phyloP scores from a whole-genome alignment of 2,888 invertebrate genomes.

The Amorpha juglandis region DNA sequence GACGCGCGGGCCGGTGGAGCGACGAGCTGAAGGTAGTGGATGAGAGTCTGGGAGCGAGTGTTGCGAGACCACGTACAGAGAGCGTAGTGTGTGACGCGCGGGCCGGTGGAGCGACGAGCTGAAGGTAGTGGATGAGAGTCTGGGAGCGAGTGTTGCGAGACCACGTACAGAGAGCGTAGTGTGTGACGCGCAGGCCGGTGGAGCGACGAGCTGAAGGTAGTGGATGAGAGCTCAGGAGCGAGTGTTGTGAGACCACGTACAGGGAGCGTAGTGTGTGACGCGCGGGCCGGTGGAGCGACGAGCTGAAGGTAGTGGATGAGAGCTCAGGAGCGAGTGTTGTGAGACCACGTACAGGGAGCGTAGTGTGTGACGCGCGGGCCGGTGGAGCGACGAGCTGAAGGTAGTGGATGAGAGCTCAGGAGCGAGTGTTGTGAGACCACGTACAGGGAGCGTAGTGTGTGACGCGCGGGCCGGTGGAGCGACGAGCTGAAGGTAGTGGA shows the following conservation, averaged over 20 bases:
- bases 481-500: conserved; percentile 18
- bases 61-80: background rate
- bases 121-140: conserved; percentile 8
- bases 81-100: conserved; percentile 5
- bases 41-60: conserved; percentile 13
- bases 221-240: conserved; percentile 5
- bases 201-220: background rate
- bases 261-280: background rate
- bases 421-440: background rate
- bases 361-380: conserved; percentile 5
- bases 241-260: background rate
- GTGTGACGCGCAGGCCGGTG: background rate
- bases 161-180: background rate
- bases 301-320: conserved; percentile 15
- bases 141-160: background rate
- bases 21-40: conserved; percentile 15
- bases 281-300: conserved; percentile 11
- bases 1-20: conserved; percentile 4
- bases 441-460: background rate
- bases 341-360: conserved; percentile 4
- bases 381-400: conserved; percentile 8
- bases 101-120: conserved; percentile 4
- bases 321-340: conserved; percentile 3
- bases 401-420: conserved; percentile 13
- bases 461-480: conserved; percentile 9